Percentiles rank a stretch among this genome's conserved stretches.
These are phyloP conservation scores for Cololabis saira DNA, from an alignment of 2,113 vertebrate genomes.

Conservation along the genomic window DNA sequence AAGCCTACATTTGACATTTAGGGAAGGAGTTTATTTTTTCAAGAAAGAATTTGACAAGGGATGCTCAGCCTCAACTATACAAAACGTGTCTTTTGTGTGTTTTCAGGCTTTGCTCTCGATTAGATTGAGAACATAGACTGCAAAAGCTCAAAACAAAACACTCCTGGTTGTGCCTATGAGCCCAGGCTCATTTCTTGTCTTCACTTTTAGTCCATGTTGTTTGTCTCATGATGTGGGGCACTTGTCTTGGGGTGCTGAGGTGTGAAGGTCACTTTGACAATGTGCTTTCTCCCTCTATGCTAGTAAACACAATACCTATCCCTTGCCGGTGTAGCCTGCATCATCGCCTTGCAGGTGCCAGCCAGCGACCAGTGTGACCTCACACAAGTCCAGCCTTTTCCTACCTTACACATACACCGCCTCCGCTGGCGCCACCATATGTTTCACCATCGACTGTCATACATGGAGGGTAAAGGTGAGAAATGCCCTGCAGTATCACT, in stretches of 20 bases:
- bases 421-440: slow-evolving; percentile 36
- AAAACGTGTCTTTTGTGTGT: too few relatives aligned
- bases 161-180: not conserved
- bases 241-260: slow-evolving; percentile 41
- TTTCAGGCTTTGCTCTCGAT: too few relatives aligned
- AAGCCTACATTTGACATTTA: too few relatives aligned
- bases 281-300: slow-evolving; percentile 10
- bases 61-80: too few relatives aligned
- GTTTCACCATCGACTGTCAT: slow-evolving; percentile 50
- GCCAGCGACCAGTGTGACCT: slow-evolving; percentile 44
- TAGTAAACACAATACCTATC: slow-evolving; percentile 6
- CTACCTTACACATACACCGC: slow-evolving; percentile 15
- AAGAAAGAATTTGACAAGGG: too few relatives aligned
- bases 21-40: too few relatives aligned
- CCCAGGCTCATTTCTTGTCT: not conserved
- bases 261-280: slow-evolving; percentile 72
- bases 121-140: too few relatives aligned
- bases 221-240: slow-evolving; percentile 21
- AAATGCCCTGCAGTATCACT: slow-evolving; percentile 54
- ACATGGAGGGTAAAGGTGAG: slow-evolving; percentile 57
- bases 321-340: slow-evolving; percentile 17
- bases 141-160: too few relatives aligned
- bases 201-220: slow-evolving; percentile 1
- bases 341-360: slow-evolving; percentile 42
- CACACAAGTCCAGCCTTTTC: slow-evolving; percentile 33